Base-by-base conservation (phyloP, 2,888 invertebrate genomes). In the Lithosia quadra region DNA sequence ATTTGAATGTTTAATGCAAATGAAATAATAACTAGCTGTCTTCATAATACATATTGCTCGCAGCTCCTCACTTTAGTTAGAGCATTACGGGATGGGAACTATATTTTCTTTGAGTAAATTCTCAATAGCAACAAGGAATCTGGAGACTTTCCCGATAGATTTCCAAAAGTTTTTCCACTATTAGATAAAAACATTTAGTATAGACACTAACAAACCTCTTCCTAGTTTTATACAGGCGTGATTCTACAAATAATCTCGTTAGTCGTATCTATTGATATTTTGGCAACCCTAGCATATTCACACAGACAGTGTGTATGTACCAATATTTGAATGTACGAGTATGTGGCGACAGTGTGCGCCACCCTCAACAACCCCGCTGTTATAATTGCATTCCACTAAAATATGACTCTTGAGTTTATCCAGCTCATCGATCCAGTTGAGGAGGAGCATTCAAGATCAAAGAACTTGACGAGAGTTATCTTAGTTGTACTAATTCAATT, bases 331-430 rank as follows among this genome's bases (percentile, higher is more conserved):
- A 87, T 91, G 91, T 90, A 86, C 79, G 88, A 81, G 87, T 86
- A 84, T 75, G 82, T 80, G 77, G 82, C 81, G 82, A 83, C 81
- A 83, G 82, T 89, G 89, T 85, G 86, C 49, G 77, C 77, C 84
- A 83, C 90, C 90, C 91, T 88, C 86, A 87, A 90, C 91, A 90
- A 90, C 90, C 90, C 84, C 83, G 76, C 84, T 84, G 88, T 90
- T 92, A 92, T 94, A 93, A 94, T 94, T 94, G 92, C 94, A 94
- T 94, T 94, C 93, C 92, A 85, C 89, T 91, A 92, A 94, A 92
- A 92, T 93, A 93, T 93, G 89, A 90, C 88, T 88, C 86, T 88
- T 83, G 82, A 89, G 88, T 89, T 90, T 88, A 88, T 90, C 88
- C 88, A 84, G 80, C 68, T 67, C 71, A 67, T 77, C 78, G 80